These are phyloP conservation scores for Eurois occulta DNA, from an alignment of 2,888 invertebrate genomes.

Conservation along the genomic window DNA sequence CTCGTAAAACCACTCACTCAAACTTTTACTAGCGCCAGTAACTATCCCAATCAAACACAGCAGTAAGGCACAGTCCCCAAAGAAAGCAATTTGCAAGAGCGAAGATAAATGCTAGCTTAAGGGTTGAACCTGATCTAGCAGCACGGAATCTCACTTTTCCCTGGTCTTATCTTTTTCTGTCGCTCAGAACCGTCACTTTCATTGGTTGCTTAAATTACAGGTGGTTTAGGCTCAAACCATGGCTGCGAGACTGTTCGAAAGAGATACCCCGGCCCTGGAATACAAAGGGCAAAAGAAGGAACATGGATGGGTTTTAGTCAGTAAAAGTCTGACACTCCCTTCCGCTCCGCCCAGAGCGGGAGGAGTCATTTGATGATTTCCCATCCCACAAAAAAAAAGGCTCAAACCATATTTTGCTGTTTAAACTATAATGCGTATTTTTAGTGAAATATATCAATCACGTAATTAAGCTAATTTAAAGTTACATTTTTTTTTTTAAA, in stretches of 20 bases:
- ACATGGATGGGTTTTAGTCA: too few species aligned
- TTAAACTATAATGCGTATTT: too few species aligned
- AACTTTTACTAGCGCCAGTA: slow-evolving; percentile 56
- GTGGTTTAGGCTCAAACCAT: background rate
- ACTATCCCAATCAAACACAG: slow-evolving; percentile 69
- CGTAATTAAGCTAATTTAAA: background rate
- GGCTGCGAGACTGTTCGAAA: too few species aligned
- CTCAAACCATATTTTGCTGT: background rate
- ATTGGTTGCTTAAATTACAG: background rate
- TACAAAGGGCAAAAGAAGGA: too few species aligned
- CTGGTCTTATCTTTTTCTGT: background rate
- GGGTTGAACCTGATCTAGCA: background rate
- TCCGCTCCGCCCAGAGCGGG: too few species aligned
- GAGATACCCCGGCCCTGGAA: too few species aligned
- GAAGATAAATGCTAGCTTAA: slow-evolving; percentile 76
- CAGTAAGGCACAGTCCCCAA: slow-evolving; percentile 75
- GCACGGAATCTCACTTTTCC: background rate
- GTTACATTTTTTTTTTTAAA: background rate
- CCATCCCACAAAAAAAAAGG: too few species aligned
- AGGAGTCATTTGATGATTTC: too few species aligned
- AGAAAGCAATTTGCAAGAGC: slow-evolving; percentile 82
- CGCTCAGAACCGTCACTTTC: background rate
- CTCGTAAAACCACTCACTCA: slow-evolving; percentile 26
- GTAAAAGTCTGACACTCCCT: too few species aligned
- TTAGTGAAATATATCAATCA: background rate